These are phyloP conservation scores for Diploptera punctata DNA, from an alignment of 2,888 invertebrate genomes.

Conservation along the genomic window DNA sequence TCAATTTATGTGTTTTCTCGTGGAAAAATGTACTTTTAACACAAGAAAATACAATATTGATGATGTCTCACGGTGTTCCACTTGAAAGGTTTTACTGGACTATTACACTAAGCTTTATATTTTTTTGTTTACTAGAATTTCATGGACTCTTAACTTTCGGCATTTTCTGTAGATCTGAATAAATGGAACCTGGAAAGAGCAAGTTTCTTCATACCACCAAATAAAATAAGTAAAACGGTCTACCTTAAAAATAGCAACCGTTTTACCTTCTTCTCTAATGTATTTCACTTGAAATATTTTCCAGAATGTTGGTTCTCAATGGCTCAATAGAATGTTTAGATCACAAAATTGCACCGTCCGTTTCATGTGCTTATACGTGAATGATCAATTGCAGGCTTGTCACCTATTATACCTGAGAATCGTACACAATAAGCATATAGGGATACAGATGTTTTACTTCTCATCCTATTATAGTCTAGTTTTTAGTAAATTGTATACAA, in stretches of 20 bases:
- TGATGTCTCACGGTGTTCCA: no score
- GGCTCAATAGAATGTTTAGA: neutral
- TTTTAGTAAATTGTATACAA: no score
- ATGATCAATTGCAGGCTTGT: neutral
- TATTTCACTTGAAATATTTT: neutral
- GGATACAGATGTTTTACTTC: no score
- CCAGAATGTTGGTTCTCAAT: neutral
- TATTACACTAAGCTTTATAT: neutral
- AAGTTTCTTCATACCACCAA: neutral
- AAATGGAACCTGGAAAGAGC: neutral
- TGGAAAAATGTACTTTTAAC: no score
- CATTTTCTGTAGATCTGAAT: neutral
- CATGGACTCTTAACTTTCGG: neutral
- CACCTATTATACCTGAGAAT: slow-evolving; percentile 3
- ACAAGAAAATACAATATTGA: no score
- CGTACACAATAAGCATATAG: no score
- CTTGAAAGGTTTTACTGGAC: neutral
- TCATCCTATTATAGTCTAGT: no score
- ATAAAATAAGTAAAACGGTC: neutral
- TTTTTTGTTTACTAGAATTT: slow-evolving; percentile 3
- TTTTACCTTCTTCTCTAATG: neutral
- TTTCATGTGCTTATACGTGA: slow-evolving; percentile 12
- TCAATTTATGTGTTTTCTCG: no score
- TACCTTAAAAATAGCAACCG: neutral
- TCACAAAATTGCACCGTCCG: neutral